phyloP scores from a whole-genome alignment of 2,113 vertebrate genomes.

The Bambusicola thoracicus region DNA sequence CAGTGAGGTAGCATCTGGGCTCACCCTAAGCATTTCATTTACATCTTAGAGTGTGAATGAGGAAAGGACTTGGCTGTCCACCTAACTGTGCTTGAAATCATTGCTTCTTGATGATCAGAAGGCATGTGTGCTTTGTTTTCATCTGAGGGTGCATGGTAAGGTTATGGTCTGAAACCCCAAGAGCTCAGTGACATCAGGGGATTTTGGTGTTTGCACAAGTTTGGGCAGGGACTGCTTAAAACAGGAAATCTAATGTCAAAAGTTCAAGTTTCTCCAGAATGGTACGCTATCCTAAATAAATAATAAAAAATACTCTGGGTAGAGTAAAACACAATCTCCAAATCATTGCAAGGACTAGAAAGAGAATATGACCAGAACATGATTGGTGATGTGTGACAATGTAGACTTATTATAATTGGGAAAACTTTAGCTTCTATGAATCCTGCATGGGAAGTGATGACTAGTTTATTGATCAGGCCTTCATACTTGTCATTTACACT shows the following conservation, averaged over 20 bases:
- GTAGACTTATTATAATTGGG: background rate
- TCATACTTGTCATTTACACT: background rate
- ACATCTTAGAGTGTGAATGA: background rate
- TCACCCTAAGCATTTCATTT: background rate
- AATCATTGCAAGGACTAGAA: background rate
- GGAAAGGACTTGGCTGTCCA: background rate
- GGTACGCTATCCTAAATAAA: background rate
- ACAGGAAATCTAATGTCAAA: background rate
- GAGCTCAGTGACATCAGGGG: background rate
- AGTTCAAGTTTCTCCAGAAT: background rate
- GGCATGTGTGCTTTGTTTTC: background rate
- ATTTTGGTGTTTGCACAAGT: background rate
- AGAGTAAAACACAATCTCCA: background rate
- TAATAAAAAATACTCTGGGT: background rate
- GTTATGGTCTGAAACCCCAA: background rate
- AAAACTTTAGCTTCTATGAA: background rate
- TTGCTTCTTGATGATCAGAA: background rate
- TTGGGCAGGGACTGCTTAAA: background rate
- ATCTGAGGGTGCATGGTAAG: background rate
- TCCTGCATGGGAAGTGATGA: background rate
- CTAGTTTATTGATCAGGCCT: background rate
- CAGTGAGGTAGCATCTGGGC: background rate
- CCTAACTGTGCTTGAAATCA: background rate
- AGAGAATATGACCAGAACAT: background rate
- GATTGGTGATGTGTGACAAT: background rate